These are phyloP conservation scores for Drosophila subquinaria DNA, from an alignment of 2,888 invertebrate genomes.

Conservation along the genomic window DNA sequence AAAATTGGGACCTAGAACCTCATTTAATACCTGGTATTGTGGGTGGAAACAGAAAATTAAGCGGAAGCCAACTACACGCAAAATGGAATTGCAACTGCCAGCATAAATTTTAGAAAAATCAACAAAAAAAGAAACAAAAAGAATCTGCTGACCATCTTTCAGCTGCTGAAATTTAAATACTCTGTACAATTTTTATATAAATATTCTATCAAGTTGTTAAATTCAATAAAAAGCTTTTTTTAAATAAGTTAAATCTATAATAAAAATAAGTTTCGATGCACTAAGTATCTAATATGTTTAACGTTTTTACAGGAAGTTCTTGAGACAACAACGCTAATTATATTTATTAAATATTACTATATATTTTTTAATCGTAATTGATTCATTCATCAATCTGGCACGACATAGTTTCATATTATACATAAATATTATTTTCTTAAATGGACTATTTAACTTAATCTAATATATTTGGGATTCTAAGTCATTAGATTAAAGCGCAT, in stretches of 20 bases:
- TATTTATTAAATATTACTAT: no score
- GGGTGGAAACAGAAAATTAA: slow-evolving; percentile 52
- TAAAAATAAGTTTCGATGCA: background rate
- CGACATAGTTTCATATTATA: no score
- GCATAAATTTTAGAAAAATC: slow-evolving; percentile 59
- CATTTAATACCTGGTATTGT: slow-evolving; percentile 7
- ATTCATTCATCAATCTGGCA: no score
- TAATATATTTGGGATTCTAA: background rate
- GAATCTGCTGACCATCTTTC: background rate
- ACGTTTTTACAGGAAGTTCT: no score
- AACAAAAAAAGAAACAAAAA: background rate
- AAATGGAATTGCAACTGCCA: slow-evolving; percentile 71
- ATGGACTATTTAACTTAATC: no score
- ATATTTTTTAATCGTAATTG: no score
- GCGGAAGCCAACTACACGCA: slow-evolving; percentile 64
- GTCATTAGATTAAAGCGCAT: background rate
- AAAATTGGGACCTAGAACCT: background rate
- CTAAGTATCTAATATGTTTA: background rate
- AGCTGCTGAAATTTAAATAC: slow-evolving; percentile 1
- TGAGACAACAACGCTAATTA: no score
- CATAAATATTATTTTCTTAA: no score
- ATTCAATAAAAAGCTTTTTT: no score
- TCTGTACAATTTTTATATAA: background rate
- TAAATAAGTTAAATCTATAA: no score
- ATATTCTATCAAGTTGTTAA: background rate